Evolutionary conservation across 2,888 invertebrate species (phyloP).

Genomic region (Thera obeliscata): DNA sequence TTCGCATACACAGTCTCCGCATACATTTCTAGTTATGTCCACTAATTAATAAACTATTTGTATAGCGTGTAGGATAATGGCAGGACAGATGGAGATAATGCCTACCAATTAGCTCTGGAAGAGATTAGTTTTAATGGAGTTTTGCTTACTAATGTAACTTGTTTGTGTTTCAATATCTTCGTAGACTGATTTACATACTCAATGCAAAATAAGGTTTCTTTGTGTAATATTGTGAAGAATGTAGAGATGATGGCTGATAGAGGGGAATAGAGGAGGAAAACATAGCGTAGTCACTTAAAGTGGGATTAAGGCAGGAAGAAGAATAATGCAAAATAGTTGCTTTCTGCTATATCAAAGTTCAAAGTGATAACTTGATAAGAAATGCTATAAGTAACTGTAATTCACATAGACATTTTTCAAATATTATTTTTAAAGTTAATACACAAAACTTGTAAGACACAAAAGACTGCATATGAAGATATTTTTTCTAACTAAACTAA

Average conservation of each 20-base stretch:
- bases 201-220: no score
- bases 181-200: no score
- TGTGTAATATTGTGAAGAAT: no score
- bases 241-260: no score
- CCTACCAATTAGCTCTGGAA: conserved; percentile 36
- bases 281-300: no score
- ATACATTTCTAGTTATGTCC: conserved; percentile 10
- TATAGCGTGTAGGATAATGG: conserved; percentile 28
- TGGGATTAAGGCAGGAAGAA: no score
- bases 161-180: conserved; percentile 13
- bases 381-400: not conserved
- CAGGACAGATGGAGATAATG: conserved; percentile 29
- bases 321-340: no score
- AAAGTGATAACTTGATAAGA: no score
- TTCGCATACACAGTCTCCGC: conserved; percentile 2
- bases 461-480: not conserved
- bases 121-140: conserved; percentile 36
- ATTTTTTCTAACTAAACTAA: no score
- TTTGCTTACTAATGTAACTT: conserved; percentile 23
- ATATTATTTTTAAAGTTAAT: no score
- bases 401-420: not conserved
- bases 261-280: no score
- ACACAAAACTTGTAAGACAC: not conserved
- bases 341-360: no score
- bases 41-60: conserved; percentile 34